These are phyloP conservation scores for Philaethria dido DNA, from an alignment of 2,888 invertebrate species.

Conservation along the genomic window DNA sequence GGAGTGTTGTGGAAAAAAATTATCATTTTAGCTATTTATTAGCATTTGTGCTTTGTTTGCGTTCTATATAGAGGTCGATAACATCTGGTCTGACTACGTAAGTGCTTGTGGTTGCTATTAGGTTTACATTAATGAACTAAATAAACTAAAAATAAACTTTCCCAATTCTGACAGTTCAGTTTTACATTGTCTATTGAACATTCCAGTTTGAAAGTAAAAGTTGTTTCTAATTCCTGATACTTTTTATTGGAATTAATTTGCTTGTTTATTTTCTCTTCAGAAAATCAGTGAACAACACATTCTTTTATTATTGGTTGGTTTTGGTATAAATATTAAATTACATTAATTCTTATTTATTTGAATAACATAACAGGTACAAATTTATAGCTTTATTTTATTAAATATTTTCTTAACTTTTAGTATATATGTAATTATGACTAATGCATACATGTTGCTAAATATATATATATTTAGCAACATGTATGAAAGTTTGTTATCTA, in stretches of 20 bases:
- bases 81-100: constrained; percentile 49
- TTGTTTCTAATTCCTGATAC: constrained; percentile 7
- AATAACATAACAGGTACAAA: too few relatives aligned
- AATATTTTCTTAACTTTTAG: not conserved
- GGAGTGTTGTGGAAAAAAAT: constrained; percentile 5
- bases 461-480: too few relatives aligned
- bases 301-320: not conserved
- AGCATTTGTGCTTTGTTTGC: constrained; percentile 51
- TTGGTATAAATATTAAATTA: too few relatives aligned
- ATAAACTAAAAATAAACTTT: constrained; percentile 28
- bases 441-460: too few relatives aligned
- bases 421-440: not conserved
- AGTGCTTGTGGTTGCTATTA: constrained; percentile 43
- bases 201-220: constrained; percentile 37
- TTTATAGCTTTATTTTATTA: too few relatives aligned
- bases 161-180: constrained; percentile 27
- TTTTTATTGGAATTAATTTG: constrained; percentile 10
- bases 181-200: constrained; percentile 22
- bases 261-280: constrained; percentile 19
- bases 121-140: constrained; percentile 1
- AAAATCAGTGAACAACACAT: not conserved
- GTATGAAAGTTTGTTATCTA: too few relatives aligned
- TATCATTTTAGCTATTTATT: constrained; percentile 33
- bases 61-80: constrained; percentile 67
- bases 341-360: too few relatives aligned